A percentile compares a stretch with the other conserved stretches of the same genome.
phyloP scores from a whole-genome alignment of 2,888 invertebrate genomes.

The Aleiodes alternator region DNA sequence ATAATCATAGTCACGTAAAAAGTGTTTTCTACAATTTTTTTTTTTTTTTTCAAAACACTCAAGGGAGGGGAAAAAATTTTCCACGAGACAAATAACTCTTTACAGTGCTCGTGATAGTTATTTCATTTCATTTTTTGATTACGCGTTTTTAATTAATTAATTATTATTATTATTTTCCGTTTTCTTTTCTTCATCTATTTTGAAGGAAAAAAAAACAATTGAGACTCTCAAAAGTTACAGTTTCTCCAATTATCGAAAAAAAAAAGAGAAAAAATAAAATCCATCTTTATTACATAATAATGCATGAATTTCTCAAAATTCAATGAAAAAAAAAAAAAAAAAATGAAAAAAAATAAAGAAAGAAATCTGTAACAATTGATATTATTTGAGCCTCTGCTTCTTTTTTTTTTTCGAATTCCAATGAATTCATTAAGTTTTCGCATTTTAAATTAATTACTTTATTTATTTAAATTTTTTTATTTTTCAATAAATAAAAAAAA shows the following conservation, averaged over 20 bases:
- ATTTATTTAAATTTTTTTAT: not conserved
- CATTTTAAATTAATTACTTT: not conserved
- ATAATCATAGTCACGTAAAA: slow-evolving; percentile 35
- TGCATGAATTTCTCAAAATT: not conserved
- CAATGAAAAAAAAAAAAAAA: too few species aligned
- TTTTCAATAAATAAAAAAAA: slow-evolving; percentile 44
- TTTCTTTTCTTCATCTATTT: slow-evolving; percentile 3
- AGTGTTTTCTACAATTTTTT: slow-evolving; percentile 3
- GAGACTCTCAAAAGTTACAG: slow-evolving; percentile 27
- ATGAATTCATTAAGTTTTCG: not conserved
- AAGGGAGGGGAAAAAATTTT: not conserved
- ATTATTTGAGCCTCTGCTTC: not conserved
- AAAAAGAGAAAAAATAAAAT: not conserved
- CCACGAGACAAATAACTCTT: slow-evolving; percentile 45
- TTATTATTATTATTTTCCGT: not conserved
- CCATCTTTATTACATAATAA: slow-evolving; percentile 6
- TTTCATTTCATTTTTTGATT: slow-evolving; percentile 42
- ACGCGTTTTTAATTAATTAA: slow-evolving; percentile 24
- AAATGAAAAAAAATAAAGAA: not conserved
- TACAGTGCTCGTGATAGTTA: slow-evolving; percentile 35
- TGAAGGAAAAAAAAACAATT: slow-evolving; percentile 7
- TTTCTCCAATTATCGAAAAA: slow-evolving; percentile 21
- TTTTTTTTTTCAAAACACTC: slow-evolving; percentile 21
- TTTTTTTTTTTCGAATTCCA: slow-evolving; percentile 11
- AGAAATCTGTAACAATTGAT: slow-evolving; percentile 22